Conservation (phyloP, 1,140 invertebrate species). For the Formica selysi region DNA sequence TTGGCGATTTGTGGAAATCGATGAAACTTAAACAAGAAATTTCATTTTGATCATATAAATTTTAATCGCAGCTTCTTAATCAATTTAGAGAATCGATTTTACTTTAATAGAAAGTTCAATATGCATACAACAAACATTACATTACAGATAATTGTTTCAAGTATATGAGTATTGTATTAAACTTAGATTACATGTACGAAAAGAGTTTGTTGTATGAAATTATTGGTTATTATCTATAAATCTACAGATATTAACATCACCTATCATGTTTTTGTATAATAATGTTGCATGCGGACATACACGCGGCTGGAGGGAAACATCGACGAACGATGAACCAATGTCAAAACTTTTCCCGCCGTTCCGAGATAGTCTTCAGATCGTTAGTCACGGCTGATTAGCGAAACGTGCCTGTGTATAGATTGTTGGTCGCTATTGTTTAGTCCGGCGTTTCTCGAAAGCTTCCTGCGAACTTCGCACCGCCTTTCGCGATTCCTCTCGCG, state of each 20-base stretch:
- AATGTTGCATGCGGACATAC: constrained; percentile 33
- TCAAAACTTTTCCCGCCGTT: constrained; percentile 62
- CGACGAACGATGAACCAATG: constrained; percentile 9
- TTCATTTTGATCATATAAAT: neutral
- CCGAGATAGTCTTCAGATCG: constrained; percentile 64
- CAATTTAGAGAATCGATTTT: neutral
- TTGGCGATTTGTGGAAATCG: neutral
- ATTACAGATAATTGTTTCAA: constrained; percentile 28
- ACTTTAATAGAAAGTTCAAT: neutral
- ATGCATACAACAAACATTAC: neutral
- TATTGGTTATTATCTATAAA: constrained; percentile 20
- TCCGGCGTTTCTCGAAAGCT: constrained; percentile 34
- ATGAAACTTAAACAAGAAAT: neutral
- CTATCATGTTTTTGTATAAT: constrained; percentile 39
- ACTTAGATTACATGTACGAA: constrained; percentile 36
- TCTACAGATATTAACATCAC: constrained; percentile 49
- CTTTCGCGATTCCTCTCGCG: neutral
- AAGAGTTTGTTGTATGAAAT: constrained; percentile 26
- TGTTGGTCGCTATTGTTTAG: constrained; percentile 60
- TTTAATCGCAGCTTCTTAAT: constrained; percentile 9
- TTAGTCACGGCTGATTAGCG: constrained; percentile 72
- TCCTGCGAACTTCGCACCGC: neutral
- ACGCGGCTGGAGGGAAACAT: neutral
- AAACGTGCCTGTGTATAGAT: constrained; percentile 77
- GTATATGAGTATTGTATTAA: neutral